phyloP scores from a whole-genome alignment of 2,113 vertebrate species.

The Morphnarchus princeps region DNA sequence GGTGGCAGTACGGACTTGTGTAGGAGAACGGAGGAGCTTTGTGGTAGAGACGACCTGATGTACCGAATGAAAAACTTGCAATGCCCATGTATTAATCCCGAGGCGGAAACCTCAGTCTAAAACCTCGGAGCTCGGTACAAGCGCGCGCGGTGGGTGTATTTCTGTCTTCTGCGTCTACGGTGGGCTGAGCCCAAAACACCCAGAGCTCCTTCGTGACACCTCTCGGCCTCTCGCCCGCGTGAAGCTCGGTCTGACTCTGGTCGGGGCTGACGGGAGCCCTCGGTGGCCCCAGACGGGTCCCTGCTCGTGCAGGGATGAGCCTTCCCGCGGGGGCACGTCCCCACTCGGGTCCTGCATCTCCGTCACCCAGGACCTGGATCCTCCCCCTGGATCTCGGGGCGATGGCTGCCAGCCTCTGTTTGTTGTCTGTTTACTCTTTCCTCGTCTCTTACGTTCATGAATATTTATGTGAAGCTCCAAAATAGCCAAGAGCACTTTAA shows the following conservation, averaged over 20 bases:
- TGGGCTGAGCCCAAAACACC: not conserved
- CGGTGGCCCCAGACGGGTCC: not conserved
- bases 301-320: not conserved
- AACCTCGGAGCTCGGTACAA: not conserved
- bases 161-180: fast-evolving
- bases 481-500: slow-evolving; percentile 71
- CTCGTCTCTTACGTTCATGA: slow-evolving; percentile 57
- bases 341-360: not conserved
- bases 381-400: not conserved
- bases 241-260: fast-evolving
- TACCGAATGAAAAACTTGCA: too few species aligned
- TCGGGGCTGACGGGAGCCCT: not conserved
- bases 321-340: not conserved
- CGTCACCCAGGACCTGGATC: not conserved
- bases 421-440: slow-evolving; percentile 52
- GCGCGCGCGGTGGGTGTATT: fast-evolving
- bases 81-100: fast-evolving
- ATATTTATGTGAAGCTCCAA: slow-evolving; percentile 69
- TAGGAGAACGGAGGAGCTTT: not conserved
- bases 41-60: not conserved
- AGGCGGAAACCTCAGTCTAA: not conserved
- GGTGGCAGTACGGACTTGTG: fast-evolving
- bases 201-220: too few species aligned
- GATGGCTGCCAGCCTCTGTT: not conserved
- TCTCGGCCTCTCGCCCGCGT: fast-evolving